These are phyloP conservation scores for Muricea muricata DNA, from an alignment of 92 coral and sea anemone species.

Conservation along the genomic window DNA sequence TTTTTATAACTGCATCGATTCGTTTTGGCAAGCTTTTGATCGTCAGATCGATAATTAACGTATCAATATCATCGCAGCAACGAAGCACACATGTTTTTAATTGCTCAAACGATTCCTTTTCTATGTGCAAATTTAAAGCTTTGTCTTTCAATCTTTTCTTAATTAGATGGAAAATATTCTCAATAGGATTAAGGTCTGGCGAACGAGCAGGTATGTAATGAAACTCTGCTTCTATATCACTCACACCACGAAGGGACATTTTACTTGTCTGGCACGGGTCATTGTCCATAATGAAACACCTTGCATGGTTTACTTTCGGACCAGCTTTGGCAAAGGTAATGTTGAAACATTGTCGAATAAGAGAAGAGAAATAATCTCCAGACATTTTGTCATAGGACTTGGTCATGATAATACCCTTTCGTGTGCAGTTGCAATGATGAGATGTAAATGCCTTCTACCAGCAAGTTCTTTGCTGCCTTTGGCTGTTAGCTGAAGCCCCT, in stretches of 20 bases:
- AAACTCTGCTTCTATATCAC: not conserved
- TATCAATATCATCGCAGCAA: conserved; percentile 32
- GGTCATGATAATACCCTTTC: too few species aligned
- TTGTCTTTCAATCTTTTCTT: conserved; percentile 33
- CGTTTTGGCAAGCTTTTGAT: conserved; percentile 55
- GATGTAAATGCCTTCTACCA: conserved; percentile 44
- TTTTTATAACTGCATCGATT: conserved; percentile 52
- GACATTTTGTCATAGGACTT: too few species aligned
- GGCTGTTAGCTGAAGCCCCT: conserved; percentile 40
- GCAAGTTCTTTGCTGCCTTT: conserved; percentile 55
- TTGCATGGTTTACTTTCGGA: too few species aligned
- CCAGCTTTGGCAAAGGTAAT: conserved; percentile 60
- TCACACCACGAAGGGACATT: conserved; percentile 1
- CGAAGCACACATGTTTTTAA: conserved; percentile 60
- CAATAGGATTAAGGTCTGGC: conserved; percentile 69
- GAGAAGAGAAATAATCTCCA: conserved; percentile 52
- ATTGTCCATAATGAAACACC: conserved; percentile 24
- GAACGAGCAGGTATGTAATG: conserved; percentile 63
- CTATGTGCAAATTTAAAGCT: conserved; percentile 46
- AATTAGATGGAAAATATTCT: conserved; percentile 64
- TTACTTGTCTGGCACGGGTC: conserved; percentile 18
- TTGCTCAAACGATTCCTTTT: conserved; percentile 61
- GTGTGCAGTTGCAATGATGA: too few species aligned
- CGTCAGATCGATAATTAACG: conserved; percentile 39
- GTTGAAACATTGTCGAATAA: conserved; percentile 59